Percentiles rank a stretch among this genome's conserved stretches.
Conservation (phyloP, 2,888 invertebrate genomes). For the Melinaea marsaeus region DNA sequence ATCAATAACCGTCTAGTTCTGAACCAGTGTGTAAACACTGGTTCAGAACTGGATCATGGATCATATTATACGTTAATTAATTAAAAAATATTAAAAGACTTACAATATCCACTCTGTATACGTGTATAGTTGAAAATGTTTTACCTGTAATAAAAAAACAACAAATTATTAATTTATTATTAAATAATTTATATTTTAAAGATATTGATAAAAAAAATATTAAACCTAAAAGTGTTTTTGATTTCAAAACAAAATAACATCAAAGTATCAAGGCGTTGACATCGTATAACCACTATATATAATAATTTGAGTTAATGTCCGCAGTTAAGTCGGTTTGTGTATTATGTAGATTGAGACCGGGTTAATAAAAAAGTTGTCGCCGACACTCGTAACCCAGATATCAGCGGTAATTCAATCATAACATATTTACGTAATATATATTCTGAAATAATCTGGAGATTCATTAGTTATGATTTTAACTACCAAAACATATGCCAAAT, state of each 20-base stretch:
- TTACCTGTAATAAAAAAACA: too few species aligned
- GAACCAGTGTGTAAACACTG: too few species aligned
- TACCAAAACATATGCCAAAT: too few species aligned
- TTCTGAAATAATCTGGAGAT: neutral
- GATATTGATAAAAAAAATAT: neutral
- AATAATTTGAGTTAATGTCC: constrained; percentile 24
- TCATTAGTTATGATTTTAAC: neutral
- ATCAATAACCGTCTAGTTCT: too few species aligned
- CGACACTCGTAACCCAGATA: constrained; percentile 27
- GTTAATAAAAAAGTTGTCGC: constrained; percentile 28
- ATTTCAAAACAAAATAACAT: constrained; percentile 8
- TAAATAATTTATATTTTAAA: too few species aligned
- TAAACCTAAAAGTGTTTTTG: constrained; percentile 8
- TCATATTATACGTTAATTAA: too few species aligned
- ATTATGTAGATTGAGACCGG: constrained; percentile 15
- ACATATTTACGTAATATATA: constrained; percentile 9
- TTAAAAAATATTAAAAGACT: too few species aligned
- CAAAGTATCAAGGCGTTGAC: constrained; percentile 13
- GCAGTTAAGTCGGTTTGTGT: constrained; percentile 12
- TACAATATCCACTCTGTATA: too few species aligned
- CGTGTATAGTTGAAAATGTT: too few species aligned
- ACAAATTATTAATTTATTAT: too few species aligned
- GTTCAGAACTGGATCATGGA: too few species aligned
- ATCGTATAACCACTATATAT: constrained; percentile 24
- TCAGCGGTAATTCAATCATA: constrained; percentile 20